These are phyloP conservation scores for Heteractis magnifica DNA, from an alignment of 92 coral and sea anemone genomes.

Conservation along the genomic window DNA sequence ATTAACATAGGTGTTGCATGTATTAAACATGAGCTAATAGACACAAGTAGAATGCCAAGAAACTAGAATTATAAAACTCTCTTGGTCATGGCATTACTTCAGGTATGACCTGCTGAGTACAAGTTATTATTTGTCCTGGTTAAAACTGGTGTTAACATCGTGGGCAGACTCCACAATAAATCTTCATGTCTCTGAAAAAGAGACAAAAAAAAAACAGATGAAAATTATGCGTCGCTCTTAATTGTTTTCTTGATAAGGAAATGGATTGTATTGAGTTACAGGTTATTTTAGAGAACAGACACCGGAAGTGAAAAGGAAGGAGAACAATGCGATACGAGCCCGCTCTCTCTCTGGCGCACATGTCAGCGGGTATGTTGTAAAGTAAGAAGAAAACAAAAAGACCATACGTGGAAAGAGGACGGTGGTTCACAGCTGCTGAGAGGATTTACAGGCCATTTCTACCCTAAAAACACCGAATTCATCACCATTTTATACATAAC, in stretches of 20 bases:
- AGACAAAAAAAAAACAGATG: not conserved
- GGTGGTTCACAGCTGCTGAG: slow-evolving; percentile 55
- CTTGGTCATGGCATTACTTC: not conserved
- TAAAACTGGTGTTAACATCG: not conserved
- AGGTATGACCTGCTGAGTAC: not conserved
- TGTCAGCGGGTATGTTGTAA: slow-evolving; percentile 64
- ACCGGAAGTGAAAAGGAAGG: slow-evolving; percentile 9
- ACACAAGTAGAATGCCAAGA: too few relatives aligned
- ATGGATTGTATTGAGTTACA: too few relatives aligned
- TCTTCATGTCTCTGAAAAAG: too few relatives aligned
- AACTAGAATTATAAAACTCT: too few relatives aligned
- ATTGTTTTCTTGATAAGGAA: too few relatives aligned
- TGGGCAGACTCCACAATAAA: too few relatives aligned
- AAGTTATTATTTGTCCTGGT: not conserved
- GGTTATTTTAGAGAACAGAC: slow-evolving; percentile 4
- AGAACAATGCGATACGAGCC: slow-evolving; percentile 41
- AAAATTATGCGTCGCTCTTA: not conserved
- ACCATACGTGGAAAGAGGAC: slow-evolving; percentile 71
- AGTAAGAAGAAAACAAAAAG: slow-evolving; percentile 73
- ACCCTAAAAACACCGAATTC: slow-evolving; percentile 4
- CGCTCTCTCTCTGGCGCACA: not conserved
- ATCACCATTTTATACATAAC: slow-evolving; percentile 19
- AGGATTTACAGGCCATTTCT: slow-evolving; percentile 22
- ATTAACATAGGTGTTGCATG: too few relatives aligned
- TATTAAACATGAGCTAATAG: too few relatives aligned